A percentile compares a stretch with the other conserved stretches of the same genome.
These are phyloP conservation scores for Oryzias dopingdopingensis DNA, from an alignment of 2,797 vertebrate species.

Conservation along the genomic window DNA sequence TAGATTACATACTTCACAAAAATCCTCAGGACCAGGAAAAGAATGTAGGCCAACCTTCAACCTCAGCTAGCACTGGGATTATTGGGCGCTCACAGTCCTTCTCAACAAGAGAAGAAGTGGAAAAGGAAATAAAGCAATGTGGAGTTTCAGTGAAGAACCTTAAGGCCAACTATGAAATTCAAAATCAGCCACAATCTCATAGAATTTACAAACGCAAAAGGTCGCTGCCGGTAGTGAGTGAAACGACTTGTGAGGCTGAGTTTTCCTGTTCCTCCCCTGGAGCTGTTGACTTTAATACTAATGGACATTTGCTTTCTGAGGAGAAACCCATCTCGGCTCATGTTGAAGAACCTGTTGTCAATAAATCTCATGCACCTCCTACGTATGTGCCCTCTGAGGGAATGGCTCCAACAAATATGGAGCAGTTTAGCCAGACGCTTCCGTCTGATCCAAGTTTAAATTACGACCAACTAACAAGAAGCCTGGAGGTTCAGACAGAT, in stretches of 20 bases:
- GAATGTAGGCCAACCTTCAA: slow-evolving; percentile 39
- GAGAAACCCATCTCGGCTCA: slow-evolving; percentile 47
- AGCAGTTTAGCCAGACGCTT: slow-evolving; percentile 65
- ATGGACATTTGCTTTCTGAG: slow-evolving; percentile 44
- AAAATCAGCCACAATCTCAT: slow-evolving; percentile 59
- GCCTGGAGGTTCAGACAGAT: slow-evolving; percentile 81
- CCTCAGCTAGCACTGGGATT: slow-evolving; percentile 46
- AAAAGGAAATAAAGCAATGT: slow-evolving; percentile 88
- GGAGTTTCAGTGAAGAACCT: slow-evolving; percentile 93
- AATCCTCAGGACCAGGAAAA: slow-evolving; percentile 65
- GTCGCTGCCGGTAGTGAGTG: slow-evolving; percentile 75
- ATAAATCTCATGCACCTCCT: slow-evolving; percentile 53
- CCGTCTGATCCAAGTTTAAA: slow-evolving; percentile 70
- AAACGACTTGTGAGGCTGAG: slow-evolving; percentile 79
- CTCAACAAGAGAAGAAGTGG: slow-evolving; percentile 88
- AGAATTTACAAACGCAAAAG: slow-evolving; percentile 81
- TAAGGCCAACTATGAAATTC: slow-evolving; percentile 90
- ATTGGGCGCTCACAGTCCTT: slow-evolving; percentile 90
- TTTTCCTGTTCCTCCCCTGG: slow-evolving; percentile 52
- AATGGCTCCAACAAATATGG: slow-evolving; percentile 57
- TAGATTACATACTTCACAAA: slow-evolving; percentile 79
- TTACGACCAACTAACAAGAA: slow-evolving; percentile 73
- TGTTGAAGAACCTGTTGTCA: slow-evolving; percentile 71
- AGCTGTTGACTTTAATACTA: slow-evolving; percentile 32
- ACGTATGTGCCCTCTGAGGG: slow-evolving; percentile 57